Evolutionary conservation across 2,113 vertebrate genomes (phyloP), one percentile per base, ranked within the genome.

Genomic region (Calyptomena viridis): DNA sequence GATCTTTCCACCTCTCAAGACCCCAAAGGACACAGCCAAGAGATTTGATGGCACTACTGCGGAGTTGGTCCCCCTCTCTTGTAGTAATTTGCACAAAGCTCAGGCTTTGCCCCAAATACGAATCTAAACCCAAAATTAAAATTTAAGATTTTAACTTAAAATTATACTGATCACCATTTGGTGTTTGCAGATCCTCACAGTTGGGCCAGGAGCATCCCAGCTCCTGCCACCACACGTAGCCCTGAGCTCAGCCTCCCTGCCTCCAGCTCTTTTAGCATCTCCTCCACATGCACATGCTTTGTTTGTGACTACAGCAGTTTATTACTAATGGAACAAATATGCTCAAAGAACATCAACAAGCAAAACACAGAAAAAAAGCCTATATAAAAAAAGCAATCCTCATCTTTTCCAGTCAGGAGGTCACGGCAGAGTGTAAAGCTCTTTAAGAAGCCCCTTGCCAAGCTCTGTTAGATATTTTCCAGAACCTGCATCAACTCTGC

Each of bases 211-310:
- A 75, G 47, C 33, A 60, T 14, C 68, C 24, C 3, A 69, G 46
- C 17, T 79, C 25, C 84, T 62, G 13, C 42, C 11, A 12, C 28
- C 7, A 2, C 14, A 3, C 2, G 0, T 1, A 1, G 22, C 23
- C 53, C 60, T 35, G n/a, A 83, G 55, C 46, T 86, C 55, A n/a
- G 55, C 49, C 39, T 56, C 21, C 55, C 16, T 67, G 23, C 37
- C 24, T 77, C 40, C 0, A 3, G 20, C 42, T 33, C 40, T 66
- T 89, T 53, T 40, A 84, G 47, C 46, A 37, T 50, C 49, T 28
- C 31, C 33, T 58, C 8, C 24, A 8, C 0, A 1, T 2, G 4
- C 37, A 16, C 5, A 2, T 2, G 9, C 28, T 31, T 89, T 11
- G 0, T 60, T 50, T 55, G 35, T 19, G 47, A 78, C 66, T 35